Evolutionary conservation across 2,888 invertebrate genomes (phyloP), one percentile per base, ranked within the genome.

Genomic region (Colostygia pectinataria): DNA sequence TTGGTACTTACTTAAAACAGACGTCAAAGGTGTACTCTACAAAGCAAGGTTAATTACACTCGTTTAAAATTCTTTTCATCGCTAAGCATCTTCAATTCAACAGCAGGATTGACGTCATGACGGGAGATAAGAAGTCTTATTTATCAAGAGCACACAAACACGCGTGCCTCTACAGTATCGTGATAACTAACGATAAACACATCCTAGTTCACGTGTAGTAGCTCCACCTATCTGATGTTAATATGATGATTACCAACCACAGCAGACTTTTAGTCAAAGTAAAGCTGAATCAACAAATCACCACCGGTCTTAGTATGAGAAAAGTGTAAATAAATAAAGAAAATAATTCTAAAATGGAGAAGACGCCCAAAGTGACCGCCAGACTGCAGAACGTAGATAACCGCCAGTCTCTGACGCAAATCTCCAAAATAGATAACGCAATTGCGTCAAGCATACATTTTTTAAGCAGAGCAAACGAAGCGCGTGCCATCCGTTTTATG

Each of bases 361-460:
- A 68, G 69, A 67, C 61, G 55, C 47, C 61, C 41, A 74, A 72
- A 76, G 79, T 80, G 84, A 85, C 83, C 83, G 82, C 73, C 78
- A 84, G 81, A 83, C 80, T 78, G 79, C 82, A 80, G 74, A 83
- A 71, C 73, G 70, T 75, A 84, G 87, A 85, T 88, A 88, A 84
- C 78, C 77, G 48, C 65, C 67, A 72, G 66, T 73, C 70, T 77
- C 75, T 90, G 89, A 90, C 89, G 89, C 84, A 87, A 77, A 81
- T 74, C 74, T 85, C 86, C 83, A 82, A 89, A 90, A 89, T 89
- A 90, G 89, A 90, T 87, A 89, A 90, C 85, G 83, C 84, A 84
- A 88, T 89, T 90, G 88, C 90, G 90, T 90, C 90, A 89, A 87
- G 83, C 80, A 80, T 70, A 79, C 77, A 85, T 88, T 90, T 89